A percentile compares a stretch with the other conserved stretches of the same genome.
Evolutionary conservation across 2,797 vertebrate genomes (phyloP).

Genomic region (Epinephelus coioides): DNA sequence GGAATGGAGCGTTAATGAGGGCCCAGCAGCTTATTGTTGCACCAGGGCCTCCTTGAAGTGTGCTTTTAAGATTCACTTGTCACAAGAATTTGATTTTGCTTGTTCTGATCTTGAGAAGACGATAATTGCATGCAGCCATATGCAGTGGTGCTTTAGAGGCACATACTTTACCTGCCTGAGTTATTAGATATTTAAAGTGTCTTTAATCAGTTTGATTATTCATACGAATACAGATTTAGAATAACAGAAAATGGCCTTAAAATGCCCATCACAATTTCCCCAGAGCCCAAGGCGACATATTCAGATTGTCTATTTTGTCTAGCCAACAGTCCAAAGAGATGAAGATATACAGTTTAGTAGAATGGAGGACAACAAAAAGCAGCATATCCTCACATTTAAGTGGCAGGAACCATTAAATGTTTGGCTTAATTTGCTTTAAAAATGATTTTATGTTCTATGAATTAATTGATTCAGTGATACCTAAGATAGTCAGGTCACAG

Average conservation of each 20-base stretch:
- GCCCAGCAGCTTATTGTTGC: not conserved
- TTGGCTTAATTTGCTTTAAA: not conserved
- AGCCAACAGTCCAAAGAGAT: not conserved
- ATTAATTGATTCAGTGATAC: not conserved
- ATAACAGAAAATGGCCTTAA: not conserved
- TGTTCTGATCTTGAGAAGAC: not conserved
- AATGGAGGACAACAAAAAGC: not conserved
- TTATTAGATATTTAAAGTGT: too few relatives aligned
- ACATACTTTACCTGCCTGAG: too few relatives aligned
- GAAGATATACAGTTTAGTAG: not conserved
- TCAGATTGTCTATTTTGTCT: not conserved
- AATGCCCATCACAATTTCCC: not conserved
- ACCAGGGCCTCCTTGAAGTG: not conserved
- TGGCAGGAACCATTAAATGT: not conserved
- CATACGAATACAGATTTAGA: too few relatives aligned
- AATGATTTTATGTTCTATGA: not conserved
- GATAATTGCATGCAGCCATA: too few relatives aligned
- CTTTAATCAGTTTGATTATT: too few relatives aligned
- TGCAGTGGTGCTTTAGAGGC: too few relatives aligned
- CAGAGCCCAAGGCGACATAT: not conserved
- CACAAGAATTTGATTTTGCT: not conserved
- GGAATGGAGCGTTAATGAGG: not conserved
- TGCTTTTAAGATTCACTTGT: not conserved
- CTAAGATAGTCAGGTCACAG: slow-evolving; percentile 28
- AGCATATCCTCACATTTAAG: not conserved